Conservation (phyloP, 2,888 invertebrate genomes). For the Clostera curtula region DNA sequence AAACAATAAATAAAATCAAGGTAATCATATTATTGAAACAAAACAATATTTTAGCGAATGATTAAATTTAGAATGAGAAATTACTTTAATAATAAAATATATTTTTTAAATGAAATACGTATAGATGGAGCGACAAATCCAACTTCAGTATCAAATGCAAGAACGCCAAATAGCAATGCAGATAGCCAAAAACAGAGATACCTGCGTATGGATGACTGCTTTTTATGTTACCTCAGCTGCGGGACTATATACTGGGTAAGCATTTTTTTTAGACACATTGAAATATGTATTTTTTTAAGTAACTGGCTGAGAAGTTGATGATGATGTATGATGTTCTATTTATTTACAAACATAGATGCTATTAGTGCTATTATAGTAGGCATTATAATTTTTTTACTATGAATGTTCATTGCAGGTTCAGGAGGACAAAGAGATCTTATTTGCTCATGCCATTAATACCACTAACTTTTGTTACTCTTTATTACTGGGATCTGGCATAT, state of each 20-base stretch:
- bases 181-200: constrained; percentile 81
- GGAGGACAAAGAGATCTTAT: constrained; percentile 75
- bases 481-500: constrained; percentile 85
- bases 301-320: no score
- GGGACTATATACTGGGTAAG: constrained; percentile 69
- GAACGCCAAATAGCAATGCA: constrained; percentile 82
- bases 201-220: constrained; percentile 81
- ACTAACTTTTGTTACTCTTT: constrained; percentile 80
- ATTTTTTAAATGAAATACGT: constrained; percentile 6
- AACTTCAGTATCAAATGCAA: constrained; percentile 86
- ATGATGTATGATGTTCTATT: no score
- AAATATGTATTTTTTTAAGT: no score
- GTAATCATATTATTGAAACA: constrained; percentile 35
- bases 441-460: constrained; percentile 81
- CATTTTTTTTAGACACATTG: constrained; percentile 4
- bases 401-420: constrained; percentile 71
- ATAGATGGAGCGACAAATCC: constrained; percentile 86
- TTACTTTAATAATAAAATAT: no score
- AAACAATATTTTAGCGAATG: neutral
- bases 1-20: constrained; percentile 78
- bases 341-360: no score
- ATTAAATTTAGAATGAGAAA: no score
- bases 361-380: no score
- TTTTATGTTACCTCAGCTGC: constrained; percentile 77
- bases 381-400: no score